These are phyloP conservation scores for Escarpia spicata DNA, from an alignment of 2,888 invertebrate species.

Conservation along the genomic window DNA sequence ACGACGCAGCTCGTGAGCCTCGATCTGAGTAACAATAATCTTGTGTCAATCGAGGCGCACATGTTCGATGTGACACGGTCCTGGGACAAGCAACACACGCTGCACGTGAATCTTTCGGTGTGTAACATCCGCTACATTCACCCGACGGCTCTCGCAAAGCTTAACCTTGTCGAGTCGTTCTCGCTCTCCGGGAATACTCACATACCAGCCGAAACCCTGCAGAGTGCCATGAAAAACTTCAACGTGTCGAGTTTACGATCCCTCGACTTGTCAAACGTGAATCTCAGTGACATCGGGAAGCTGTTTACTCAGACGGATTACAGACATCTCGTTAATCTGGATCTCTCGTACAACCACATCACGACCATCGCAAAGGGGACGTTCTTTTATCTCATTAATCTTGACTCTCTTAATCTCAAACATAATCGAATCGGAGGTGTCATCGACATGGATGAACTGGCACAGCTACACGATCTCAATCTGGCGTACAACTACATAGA, in stretches of 20 bases:
- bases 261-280: constrained; percentile 36
- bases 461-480: constrained; percentile 31
- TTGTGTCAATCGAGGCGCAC: constrained; percentile 38
- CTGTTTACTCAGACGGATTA: constrained; percentile 42
- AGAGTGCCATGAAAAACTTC: constrained; percentile 40
- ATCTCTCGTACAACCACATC: constrained; percentile 45
- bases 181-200: constrained; percentile 46
- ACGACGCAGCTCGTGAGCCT: constrained; percentile 45
- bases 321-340: constrained; percentile 42
- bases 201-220: constrained; percentile 39
- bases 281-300: constrained; percentile 33
- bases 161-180: constrained; percentile 38
- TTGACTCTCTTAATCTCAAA: constrained; percentile 44
- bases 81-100: constrained; percentile 44
- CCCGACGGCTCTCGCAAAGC: constrained; percentile 36
- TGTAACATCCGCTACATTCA: constrained; percentile 47
- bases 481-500: constrained; percentile 34
- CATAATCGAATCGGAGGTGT: constrained; percentile 41
- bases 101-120: constrained; percentile 47
- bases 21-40: constrained; percentile 51
- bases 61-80: constrained; percentile 43
- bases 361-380: constrained; percentile 33
- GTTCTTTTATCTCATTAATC: constrained; percentile 41
- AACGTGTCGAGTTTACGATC: constrained; percentile 40
- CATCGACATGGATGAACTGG: constrained; percentile 35